Evolutionary conservation across 2,113 vertebrate species (phyloP).

Genomic region (Rana temporaria): DNA sequence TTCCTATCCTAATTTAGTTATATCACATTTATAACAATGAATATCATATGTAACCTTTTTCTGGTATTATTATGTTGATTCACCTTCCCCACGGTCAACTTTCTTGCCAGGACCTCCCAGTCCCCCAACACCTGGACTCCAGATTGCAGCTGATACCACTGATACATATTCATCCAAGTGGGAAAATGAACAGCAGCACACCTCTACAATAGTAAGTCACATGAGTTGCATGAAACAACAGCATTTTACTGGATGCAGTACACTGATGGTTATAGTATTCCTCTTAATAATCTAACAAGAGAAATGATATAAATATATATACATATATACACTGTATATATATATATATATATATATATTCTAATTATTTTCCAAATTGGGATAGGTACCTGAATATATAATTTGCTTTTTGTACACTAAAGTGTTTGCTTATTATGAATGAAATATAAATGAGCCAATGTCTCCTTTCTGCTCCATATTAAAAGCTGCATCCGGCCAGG

Average conservation of each 20-base stretch:
- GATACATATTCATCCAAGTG: slow-evolving; percentile 82
- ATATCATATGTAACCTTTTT: slow-evolving; percentile 1
- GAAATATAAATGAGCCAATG: slow-evolving; percentile 11
- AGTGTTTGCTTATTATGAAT: too few species aligned
- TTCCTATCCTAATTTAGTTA: too few species aligned
- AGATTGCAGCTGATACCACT: slow-evolving; percentile 77
- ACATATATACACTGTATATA: too few species aligned
- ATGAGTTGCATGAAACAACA: slow-evolving; percentile 75
- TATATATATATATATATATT: too few species aligned
- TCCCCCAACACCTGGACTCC: slow-evolving; percentile 82
- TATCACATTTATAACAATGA: too few species aligned
- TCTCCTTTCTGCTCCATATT: background rate
- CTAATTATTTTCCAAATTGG: too few species aligned
- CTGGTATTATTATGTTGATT: background rate
- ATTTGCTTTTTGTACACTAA: too few species aligned
- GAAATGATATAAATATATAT: too few species aligned
- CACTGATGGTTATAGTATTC: slow-evolving; percentile 72
- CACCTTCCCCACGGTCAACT: slow-evolving; percentile 70
- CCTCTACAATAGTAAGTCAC: slow-evolving; percentile 81
- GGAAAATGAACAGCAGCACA: slow-evolving; percentile 77
- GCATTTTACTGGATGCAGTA: slow-evolving; percentile 69
- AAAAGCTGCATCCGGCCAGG: background rate
- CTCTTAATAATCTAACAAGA: too few species aligned
- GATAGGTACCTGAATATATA: too few species aligned
- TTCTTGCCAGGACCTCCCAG: slow-evolving; percentile 84